These are phyloP conservation scores for Misgurnus mizolepis DNA, from an alignment of 2,113 vertebrate genomes.

Conservation along the genomic window DNA sequence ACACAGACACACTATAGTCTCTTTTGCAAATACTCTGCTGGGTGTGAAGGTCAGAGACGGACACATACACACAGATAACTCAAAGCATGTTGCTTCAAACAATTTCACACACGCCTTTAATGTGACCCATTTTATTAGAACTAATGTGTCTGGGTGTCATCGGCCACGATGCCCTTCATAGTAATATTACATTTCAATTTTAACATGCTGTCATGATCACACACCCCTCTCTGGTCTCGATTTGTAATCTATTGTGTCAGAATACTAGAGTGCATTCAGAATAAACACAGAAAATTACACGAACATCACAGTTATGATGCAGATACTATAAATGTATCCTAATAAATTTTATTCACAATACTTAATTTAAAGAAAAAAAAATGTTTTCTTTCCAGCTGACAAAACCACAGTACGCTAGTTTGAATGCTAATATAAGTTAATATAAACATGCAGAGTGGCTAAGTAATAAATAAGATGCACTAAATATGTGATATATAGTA, in stretches of 20 bases:
- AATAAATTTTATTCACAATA: too few species aligned
- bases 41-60: constrained; percentile 34
- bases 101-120: constrained; percentile 18
- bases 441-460: neutral
- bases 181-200: constrained; percentile 28
- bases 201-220: neutral
- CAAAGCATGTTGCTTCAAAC: neutral
- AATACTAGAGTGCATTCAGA: neutral
- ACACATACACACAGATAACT: constrained; percentile 21
- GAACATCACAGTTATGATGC: too few species aligned
- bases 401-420: too few species aligned
- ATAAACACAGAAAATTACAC: too few species aligned
- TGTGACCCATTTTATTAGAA: neutral
- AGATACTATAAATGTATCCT: too few species aligned
- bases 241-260: neutral
- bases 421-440: neutral
- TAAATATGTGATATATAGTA: neutral
- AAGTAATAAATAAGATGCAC: neutral
- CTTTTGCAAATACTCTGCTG: constrained; percentile 9
- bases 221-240: neutral
- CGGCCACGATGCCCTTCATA: constrained; percentile 1
- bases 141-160: constrained; percentile 3
- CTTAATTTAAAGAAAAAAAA: neutral
- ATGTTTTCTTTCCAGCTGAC: neutral
- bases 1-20: constrained; percentile 15